A percentile compares a stretch with the other conserved stretches of the same genome.
Evolutionary conservation across 2,797 vertebrate species (phyloP).

Genomic region (Enteromius paludinosus): DNA sequence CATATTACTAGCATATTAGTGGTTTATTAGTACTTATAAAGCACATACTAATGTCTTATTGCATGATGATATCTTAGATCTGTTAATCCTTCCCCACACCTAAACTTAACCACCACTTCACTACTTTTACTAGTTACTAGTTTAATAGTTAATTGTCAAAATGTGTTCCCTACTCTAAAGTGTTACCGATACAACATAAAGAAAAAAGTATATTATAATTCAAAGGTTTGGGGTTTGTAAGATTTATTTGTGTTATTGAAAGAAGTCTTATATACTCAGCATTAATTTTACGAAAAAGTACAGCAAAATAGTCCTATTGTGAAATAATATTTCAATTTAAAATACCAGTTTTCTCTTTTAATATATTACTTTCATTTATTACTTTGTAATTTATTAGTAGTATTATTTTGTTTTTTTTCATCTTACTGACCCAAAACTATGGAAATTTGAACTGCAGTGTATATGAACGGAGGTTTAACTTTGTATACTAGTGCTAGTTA

Average conservation of each 20-base stretch:
- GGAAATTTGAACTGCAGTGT: not conserved
- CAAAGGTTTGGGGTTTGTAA: not conserved
- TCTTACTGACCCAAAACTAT: not conserved
- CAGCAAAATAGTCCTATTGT: not conserved
- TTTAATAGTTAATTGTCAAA: not conserved
- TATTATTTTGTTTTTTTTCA: accelerated
- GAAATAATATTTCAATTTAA: not conserved
- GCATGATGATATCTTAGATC: not conserved
- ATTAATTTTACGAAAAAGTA: not conserved
- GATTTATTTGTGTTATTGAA: not conserved
- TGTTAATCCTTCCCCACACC: not conserved
- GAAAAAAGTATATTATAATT: not conserved
- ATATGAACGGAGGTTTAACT: not conserved
- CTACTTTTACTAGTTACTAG: not conserved
- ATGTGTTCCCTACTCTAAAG: not conserved
- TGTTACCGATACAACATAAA: not conserved
- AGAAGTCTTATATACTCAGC: not conserved
- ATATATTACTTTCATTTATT: not conserved
- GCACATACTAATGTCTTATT: not conserved
- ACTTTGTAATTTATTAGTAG: not conserved
- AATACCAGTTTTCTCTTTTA: not conserved
- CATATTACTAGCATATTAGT: not conserved
- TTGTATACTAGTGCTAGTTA: not conserved
- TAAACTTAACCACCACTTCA: not conserved
- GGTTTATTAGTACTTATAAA: not conserved